Evolutionary conservation across 2,888 invertebrate genomes (phyloP), one percentile per base, ranked within the genome.

Genomic region (Caenorhabditis angaria): DNA sequence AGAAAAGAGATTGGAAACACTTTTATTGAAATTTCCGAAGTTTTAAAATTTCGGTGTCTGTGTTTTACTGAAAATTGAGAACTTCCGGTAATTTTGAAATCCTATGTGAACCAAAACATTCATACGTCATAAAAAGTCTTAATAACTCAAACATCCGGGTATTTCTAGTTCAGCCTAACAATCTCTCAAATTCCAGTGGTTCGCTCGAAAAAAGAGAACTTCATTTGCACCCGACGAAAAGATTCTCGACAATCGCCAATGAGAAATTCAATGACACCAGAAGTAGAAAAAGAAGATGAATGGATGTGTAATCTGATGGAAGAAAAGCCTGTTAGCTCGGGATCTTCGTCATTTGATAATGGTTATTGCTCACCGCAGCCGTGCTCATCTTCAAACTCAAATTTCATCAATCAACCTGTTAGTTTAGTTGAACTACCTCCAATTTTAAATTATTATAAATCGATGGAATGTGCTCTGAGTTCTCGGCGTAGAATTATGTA

Each of bases 401-500:
- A 41, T 14, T 41, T 41, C 41, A 18, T 41, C 41, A 41, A 41
- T 41, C 41, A 41, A 54, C 27, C 54, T 12, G 4, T 24, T 22
- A 51, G 22, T 20, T 2, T 18, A 4, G 25, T 27, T 24, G 54
- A 27, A 14, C 25, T 27, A 1, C 18, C 22, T 24, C 8, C 25
- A 54, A 54, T 54, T 27, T 24, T 54, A 22, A 54, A 25, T 24
- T 24, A 27, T 14, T 54, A 54, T 18, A 27, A 18, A 54, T 54
- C 54, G 10, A 56, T 56, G 24, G 55, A 56, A 56, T 28, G 20
- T 3, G 10, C 55, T 5, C 20, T 56, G 22, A 32, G 20, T 10
- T 56, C 55, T 5, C 6, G 72, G 14, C 56, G 79, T 35, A 41
- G 77, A 14, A 77, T 79, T 18, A 76, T 79, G 75, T 79, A 77